Evolutionary conservation across 2,797 vertebrate genomes (phyloP).

Genomic region (Agapornis canus): DNA sequence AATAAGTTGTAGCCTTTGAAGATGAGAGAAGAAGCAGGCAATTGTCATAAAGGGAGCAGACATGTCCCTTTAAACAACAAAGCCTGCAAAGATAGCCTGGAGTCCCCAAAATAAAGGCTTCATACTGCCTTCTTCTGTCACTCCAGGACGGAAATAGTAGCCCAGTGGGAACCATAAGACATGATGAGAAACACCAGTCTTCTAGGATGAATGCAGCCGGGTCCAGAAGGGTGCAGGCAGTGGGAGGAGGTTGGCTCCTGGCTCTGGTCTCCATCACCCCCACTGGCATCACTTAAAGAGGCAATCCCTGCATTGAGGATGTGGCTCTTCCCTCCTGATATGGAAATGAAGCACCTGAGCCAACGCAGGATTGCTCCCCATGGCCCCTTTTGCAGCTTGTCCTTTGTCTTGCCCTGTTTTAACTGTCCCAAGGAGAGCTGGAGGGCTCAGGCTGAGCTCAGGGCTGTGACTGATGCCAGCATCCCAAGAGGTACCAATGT

Average conservation of each 20-base stretch:
- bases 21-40: conserved; percentile 46
- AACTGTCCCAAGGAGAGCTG: neutral
- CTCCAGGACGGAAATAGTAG: conserved; percentile 43
- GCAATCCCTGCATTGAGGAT: neutral
- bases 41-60: conserved; percentile 22
- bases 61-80: conserved; percentile 38
- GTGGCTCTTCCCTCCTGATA: neutral
- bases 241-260: neutral
- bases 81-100: conserved; percentile 56
- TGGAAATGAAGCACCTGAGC: conserved; percentile 59
- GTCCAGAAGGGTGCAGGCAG: neutral
- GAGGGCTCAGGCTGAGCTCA: neutral
- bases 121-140: conserved; percentile 53
- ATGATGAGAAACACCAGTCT: conserved; percentile 31
- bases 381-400: neutral
- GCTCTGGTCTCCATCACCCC: neutral
- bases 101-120: conserved; percentile 53
- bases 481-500: neutral
- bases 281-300: neutral
- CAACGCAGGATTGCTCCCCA: neutral
- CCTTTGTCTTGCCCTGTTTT: neutral
- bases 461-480: neutral
- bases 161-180: conserved; percentile 31
- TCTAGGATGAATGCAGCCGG: neutral
- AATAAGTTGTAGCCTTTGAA: conserved; percentile 47